phyloP scores from a whole-genome alignment of 1,140 invertebrate species.

The Drosophila kikkawai region DNA sequence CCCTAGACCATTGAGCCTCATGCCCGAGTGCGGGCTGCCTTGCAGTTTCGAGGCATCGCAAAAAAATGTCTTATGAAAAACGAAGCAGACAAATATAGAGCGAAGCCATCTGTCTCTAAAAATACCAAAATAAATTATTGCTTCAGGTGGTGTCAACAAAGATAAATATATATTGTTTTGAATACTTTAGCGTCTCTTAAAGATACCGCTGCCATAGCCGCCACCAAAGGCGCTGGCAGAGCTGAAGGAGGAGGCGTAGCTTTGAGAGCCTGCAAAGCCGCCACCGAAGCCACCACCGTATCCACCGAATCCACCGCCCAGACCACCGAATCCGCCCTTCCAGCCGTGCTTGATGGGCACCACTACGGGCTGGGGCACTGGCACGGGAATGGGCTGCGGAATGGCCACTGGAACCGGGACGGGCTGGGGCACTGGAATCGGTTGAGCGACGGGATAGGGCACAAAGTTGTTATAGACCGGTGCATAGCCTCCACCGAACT shows the following conservation, averaged over 20 bases:
- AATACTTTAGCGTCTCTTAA: constrained; percentile 26
- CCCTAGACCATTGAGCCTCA: constrained; percentile 94
- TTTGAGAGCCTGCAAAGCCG: constrained; percentile 47
- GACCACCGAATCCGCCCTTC: constrained; percentile 47
- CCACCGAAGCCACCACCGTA: constrained; percentile 45
- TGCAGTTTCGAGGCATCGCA: constrained; percentile 1
- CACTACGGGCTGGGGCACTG: constrained; percentile 47
- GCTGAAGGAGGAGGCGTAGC: constrained; percentile 28
- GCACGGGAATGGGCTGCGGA: constrained; percentile 56
- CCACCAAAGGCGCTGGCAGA: constrained; percentile 52
- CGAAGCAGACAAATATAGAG: background rate
- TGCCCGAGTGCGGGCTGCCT: fast-evolving
- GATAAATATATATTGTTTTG: constrained; percentile 21
- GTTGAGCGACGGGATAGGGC: constrained; percentile 63
- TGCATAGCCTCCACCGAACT: constrained; percentile 53
- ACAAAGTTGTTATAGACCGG: constrained; percentile 53
- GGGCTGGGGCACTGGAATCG: constrained; percentile 43
- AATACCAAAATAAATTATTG: background rate
- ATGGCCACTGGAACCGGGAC: constrained; percentile 54
- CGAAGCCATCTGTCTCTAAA: background rate
- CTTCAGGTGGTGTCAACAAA: constrained; percentile 18
- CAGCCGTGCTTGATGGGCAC: constrained; percentile 57
- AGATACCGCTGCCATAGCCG: constrained; percentile 53
- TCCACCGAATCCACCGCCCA: constrained; percentile 35
- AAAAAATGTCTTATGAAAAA: background rate